A percentile compares a stretch with the other conserved stretches of the same genome.
Conservation (phyloP, 2,797 vertebrate species). For the Taeniopygia guttata region DNA sequence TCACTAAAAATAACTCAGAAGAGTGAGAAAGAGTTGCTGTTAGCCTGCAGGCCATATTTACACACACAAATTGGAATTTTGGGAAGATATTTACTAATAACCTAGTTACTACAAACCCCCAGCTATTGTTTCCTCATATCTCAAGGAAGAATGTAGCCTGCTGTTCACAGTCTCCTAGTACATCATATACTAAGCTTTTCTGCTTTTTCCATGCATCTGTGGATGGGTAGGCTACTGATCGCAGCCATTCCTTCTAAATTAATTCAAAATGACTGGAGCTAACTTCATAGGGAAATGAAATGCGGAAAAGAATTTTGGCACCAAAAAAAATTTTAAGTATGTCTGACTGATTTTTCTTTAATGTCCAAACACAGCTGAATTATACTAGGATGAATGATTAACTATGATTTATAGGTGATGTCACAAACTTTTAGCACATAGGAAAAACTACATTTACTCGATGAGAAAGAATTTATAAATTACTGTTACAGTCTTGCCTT, state of each 20-base stretch:
- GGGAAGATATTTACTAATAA: neutral
- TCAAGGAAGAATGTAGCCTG: neutral
- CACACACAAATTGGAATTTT: neutral
- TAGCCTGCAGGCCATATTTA: neutral
- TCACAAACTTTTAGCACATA: constrained; percentile 2
- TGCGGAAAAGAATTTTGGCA: constrained; percentile 16
- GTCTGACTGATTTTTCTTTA: constrained; percentile 14
- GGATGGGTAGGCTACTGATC: neutral
- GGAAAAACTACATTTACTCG: neutral
- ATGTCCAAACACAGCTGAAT: constrained; percentile 4
- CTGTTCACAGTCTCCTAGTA: neutral
- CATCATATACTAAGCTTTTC: neutral
- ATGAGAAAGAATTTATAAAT: neutral
- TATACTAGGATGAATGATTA: neutral
- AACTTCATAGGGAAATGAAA: constrained; percentile 8
- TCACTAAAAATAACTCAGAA: neutral
- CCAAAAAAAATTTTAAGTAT: neutral
- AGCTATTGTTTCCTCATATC: neutral
- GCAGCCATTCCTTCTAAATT: constrained; percentile 21
- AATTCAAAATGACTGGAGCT: constrained; percentile 43
- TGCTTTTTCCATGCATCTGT: neutral
- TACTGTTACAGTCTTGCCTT: neutral
- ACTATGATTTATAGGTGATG: constrained; percentile 1
- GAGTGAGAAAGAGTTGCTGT: neutral
- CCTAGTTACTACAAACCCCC: neutral